Evolutionary conservation across 2,797 vertebrate species (phyloP), one percentile per base, ranked within the genome.

Genomic region (Xiphophorus birchmanni): DNA sequence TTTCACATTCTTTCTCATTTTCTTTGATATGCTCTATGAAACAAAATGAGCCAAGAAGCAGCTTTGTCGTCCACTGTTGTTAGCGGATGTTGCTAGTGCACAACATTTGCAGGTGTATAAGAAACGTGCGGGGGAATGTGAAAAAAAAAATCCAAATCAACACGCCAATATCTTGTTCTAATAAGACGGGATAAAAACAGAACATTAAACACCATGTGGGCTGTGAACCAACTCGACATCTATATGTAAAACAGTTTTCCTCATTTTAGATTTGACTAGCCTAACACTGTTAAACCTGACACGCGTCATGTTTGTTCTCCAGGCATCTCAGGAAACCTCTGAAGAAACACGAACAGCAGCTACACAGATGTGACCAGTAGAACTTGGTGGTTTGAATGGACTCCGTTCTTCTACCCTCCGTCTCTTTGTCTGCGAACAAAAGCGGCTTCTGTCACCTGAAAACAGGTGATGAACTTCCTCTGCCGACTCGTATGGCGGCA

Each of bases 391-490:
- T 78, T 82, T 73, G 79, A 76, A 82, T 72, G 37, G 77, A 90
- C 87, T 82, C 86, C 56, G 73, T 88, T 71, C 69, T 75, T 56
- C 74, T 77, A 72, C 47, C 76, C 58, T 42, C 23, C 1, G 26
- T 78, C 72, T 44, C 60, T 18, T 77, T 45, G 73, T 83, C 75
- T 77, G 79, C 74, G 86, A 80, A 77, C 37, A 2, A 81, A 91
- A 63, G 75, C 48, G 40, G 84, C 32, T 69, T 82, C 84, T 82
- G 82, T 91, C 87, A 69, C 87, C 86, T 87, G 82, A 81, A 88
- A 90, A 80, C 74, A 3, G 81, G 77, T 86, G 82, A 91, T 92
- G 87, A 86, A 79, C 73, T 84, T 83, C 52, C 79, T 84, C 72
- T 29, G 76, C 71, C 56, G 72, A 83, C 82, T 47, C 63, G 60